A percentile compares a stretch with the other conserved stretches of the same genome.
These are phyloP conservation scores for Regulus satrapa DNA, from an alignment of 2,113 vertebrate species.

Conservation along the genomic window DNA sequence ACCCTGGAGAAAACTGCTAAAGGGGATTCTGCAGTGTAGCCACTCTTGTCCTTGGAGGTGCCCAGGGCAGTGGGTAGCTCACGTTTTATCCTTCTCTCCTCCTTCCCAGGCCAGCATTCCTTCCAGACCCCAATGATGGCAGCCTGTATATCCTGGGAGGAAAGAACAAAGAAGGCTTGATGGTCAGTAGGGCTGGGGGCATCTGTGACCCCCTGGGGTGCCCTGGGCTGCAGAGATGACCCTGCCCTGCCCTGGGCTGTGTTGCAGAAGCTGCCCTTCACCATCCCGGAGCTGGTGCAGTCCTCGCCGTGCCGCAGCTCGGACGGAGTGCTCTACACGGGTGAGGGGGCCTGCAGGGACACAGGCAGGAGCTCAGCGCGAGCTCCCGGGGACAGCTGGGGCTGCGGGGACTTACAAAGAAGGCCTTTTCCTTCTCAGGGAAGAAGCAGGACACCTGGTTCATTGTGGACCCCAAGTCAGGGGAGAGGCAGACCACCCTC, in stretches of 20 bases:
- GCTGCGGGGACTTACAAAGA: fast-evolving
- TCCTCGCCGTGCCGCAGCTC: conserved; percentile 94
- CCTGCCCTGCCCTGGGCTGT: neutral
- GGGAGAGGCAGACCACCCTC: conserved; percentile 90
- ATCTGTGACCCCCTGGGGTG: neutral
- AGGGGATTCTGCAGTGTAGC: neutral
- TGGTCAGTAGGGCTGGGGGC: conserved; percentile 72
- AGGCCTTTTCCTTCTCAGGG: conserved; percentile 66
- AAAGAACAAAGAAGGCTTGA: conserved; percentile 90
- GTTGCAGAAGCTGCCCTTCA: conserved; percentile 93
- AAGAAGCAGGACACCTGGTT: conserved; percentile 96
- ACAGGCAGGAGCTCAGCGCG: fast-evolving
- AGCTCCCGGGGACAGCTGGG: fast-evolving
- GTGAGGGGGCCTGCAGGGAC: conserved; percentile 15
- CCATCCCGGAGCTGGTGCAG: conserved; percentile 94
- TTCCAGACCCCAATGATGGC: conserved; percentile 94
- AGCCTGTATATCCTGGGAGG: conserved; percentile 90
- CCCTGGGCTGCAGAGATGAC: neutral
- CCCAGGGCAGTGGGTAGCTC: neutral
- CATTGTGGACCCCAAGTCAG: conserved; percentile 90
- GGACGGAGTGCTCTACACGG: conserved; percentile 92
- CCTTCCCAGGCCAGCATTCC: conserved; percentile 83
- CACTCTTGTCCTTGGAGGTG: neutral
- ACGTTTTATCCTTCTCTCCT: neutral
- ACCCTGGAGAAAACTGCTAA: neutral